Conservation (phyloP, 2,888 invertebrate genomes). For the Catocala nupta region DNA sequence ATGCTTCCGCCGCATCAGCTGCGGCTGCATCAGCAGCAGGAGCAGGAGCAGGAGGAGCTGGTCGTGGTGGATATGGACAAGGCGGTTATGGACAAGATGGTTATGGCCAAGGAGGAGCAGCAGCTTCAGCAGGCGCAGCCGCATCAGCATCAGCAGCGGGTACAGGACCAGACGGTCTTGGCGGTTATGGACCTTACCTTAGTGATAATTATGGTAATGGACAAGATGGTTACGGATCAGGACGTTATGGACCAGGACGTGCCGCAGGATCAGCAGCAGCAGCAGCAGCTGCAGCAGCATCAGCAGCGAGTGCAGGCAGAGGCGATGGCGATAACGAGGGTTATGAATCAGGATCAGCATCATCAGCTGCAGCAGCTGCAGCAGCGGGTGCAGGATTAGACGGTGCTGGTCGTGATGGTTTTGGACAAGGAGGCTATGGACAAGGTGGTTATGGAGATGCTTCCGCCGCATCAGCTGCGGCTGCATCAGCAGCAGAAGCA, state of each 20-base stretch:
- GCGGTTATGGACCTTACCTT: no score
- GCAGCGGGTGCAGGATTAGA: slow-evolving; percentile 9
- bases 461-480: no score
- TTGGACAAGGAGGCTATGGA: not conserved
- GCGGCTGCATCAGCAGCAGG: no score
- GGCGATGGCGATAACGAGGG: not conserved
- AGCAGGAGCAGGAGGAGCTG: not conserved
- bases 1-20: slow-evolving; percentile 14
- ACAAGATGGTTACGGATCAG: no score
- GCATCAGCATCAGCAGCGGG: not conserved
- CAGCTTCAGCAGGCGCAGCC: slow-evolving; percentile 14
- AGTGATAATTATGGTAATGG: no score
- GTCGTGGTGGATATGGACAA: not conserved
- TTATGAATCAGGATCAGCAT: slow-evolving; percentile 15
- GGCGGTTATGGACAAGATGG: not conserved
- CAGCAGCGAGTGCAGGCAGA: slow-evolving; percentile 2
- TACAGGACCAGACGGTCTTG: no score
- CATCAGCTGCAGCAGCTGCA: slow-evolving; percentile 9
- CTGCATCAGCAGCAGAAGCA: no score
- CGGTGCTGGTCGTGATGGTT: not conserved
- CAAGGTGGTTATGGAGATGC: not conserved
- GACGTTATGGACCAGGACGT: not conserved
- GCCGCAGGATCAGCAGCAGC: not conserved
- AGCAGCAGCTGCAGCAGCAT: slow-evolving; percentile 3
- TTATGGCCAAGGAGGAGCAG: slow-evolving; percentile 8